These are phyloP conservation scores for Phainopepla nitens DNA, from an alignment of 2,113 vertebrate genomes.

Conservation along the genomic window DNA sequence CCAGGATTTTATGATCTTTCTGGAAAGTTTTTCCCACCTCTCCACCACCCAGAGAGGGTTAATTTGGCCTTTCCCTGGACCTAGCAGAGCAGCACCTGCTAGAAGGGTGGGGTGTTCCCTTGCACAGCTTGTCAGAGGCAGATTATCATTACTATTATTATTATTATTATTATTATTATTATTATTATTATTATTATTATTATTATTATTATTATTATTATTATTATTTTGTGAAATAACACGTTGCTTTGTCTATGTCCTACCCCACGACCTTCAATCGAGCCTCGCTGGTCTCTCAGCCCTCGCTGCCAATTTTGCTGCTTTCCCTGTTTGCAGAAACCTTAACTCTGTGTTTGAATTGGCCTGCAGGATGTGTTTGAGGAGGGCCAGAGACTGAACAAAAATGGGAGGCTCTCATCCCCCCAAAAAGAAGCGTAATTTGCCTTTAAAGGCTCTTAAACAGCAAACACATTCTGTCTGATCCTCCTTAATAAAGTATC, in stretches of 20 bases:
- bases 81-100: background rate
- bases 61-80: background rate
- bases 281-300: background rate
- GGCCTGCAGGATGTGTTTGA: background rate
- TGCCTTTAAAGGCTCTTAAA: conserved; percentile 68
- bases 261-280: background rate
- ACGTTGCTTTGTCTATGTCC: background rate
- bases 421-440: conserved; percentile 54
- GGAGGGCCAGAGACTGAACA: background rate
- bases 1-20: background rate
- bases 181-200: background rate
- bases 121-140: background rate
- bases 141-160: background rate
- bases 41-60: background rate
- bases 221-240: conserved; percentile 13
- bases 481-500: conserved; percentile 73
- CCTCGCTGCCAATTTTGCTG: background rate
- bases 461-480: conserved; percentile 62
- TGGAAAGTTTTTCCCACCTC: background rate
- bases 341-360: conserved; percentile 24
- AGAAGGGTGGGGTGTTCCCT: background rate
- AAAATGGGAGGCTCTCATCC: conserved; percentile 25
- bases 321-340: conserved; percentile 29
- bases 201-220: background rate
- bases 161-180: background rate